Evolutionary conservation across 2,113 vertebrate genomes (phyloP).

Genomic region (Diphyllodes magnificus): DNA sequence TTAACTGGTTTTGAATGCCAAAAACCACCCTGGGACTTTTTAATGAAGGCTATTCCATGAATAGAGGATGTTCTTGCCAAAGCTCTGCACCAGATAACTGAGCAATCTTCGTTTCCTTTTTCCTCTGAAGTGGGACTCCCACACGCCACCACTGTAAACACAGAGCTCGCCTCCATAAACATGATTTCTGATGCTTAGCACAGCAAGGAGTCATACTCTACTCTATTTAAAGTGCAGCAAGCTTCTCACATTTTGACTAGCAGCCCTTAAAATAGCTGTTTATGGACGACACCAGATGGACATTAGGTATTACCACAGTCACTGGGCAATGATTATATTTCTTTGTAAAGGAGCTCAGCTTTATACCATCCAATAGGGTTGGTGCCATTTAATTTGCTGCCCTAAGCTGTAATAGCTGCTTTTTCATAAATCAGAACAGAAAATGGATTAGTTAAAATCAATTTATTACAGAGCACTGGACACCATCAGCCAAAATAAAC

Average conservation of each 20-base stretch:
- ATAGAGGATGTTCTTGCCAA: constrained; percentile 54
- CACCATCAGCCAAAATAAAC: background rate
- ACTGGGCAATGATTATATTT: constrained; percentile 35
- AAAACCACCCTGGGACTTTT: constrained; percentile 42
- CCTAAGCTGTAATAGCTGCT: constrained; percentile 32
- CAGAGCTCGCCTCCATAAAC: constrained; percentile 11
- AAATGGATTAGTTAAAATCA: constrained; percentile 41
- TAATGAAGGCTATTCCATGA: constrained; percentile 44
- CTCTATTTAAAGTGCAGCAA: background rate
- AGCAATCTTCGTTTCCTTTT: constrained; percentile 50
- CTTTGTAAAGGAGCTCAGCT: constrained; percentile 54
- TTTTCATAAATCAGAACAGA: constrained; percentile 61
- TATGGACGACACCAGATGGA: constrained; percentile 49
- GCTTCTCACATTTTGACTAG: background rate
- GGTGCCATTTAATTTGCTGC: constrained; percentile 39
- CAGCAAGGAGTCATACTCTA: background rate
- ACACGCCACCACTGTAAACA: constrained; percentile 34
- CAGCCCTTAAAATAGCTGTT: constrained; percentile 16
- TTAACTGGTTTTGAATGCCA: constrained; percentile 40
- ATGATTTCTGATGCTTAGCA: constrained; percentile 5
- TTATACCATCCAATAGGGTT: background rate
- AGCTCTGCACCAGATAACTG: constrained; percentile 35
- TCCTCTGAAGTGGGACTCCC: constrained; percentile 34
- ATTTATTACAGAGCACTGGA: background rate
- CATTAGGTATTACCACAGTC: constrained; percentile 46